Evolutionary conservation across 2,888 invertebrate species (phyloP), one percentile per base, ranked within the genome.

Genomic region (Spodoptera picta): DNA sequence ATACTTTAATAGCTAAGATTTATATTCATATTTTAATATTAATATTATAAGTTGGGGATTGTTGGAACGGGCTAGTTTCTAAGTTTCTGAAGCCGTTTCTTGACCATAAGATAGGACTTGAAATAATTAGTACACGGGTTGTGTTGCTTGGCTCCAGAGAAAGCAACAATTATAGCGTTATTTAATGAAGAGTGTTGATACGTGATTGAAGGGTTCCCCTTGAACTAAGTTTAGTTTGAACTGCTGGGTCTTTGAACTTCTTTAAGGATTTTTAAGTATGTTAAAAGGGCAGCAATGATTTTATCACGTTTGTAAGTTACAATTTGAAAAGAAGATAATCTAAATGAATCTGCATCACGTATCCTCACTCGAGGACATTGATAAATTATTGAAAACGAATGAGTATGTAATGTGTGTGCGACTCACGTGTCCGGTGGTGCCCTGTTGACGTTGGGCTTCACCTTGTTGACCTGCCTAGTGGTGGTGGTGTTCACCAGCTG

Each of bases 401-500:
- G 42, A 47, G 31, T 45, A 69, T 41, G 36, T 31, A 41, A 24
- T 57, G 9, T 41, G 31, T 31, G 42, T 23, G 12, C n/a, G 58
- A 91, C 96, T 90, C 96, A 95, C 92, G 96, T 97, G 82, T 98
- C 98, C 45, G 96, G 96, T 56, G 96, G 95, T 65, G 96, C 96
- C 90, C 98, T 95, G 87, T 97, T 98, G 67, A 98, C 97, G 84
- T 97, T 98, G 50, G 98, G 98, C 90, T 98, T 98, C 83, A 98
- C 98, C 92, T 98, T 98, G 95, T 98, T 98, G 88, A 98, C 97
- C 92, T 98, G 98, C 86, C 98, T 96, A 77, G 97, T 96, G 2
- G 95, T 97, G 55, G 96, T 96, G 48, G 97, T 97, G 88, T 97
- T 97, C 90, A 97, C 96, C 84, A 97, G 95, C 81, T 96, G 96